These are phyloP conservation scores for Naja naja DNA, from an alignment of 2,113 vertebrate species.

Conservation along the genomic window DNA sequence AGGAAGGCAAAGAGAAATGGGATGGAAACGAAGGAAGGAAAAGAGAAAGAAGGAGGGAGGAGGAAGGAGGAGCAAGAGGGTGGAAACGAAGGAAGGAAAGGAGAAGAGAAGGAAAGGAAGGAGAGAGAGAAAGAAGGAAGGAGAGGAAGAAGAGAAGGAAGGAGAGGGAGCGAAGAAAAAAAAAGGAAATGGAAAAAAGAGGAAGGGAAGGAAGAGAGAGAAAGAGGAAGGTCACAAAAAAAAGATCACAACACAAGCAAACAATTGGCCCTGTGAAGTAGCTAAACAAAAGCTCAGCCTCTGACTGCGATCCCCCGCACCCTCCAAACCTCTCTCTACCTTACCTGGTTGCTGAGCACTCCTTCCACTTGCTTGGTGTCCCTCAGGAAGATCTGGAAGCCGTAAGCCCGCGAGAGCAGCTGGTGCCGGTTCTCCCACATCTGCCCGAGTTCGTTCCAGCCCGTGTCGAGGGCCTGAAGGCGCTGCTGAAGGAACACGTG, in stretches of 20 bases:
- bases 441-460: conserved; percentile 88
- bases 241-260: neutral
- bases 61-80: too few relatives aligned
- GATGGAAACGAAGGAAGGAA: neutral
- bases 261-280: neutral
- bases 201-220: neutral
- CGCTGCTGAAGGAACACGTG: conserved; percentile 87
- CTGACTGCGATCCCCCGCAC: neutral
- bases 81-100: too few relatives aligned
- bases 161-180: neutral
- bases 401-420: conserved; percentile 84
- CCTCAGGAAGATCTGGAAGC: conserved; percentile 88
- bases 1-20: too few relatives aligned
- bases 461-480: conserved; percentile 86
- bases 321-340: neutral
- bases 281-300: neutral
- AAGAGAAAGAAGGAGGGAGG: too few relatives aligned
- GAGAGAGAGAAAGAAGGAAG: neutral
- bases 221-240: neutral
- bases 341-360: conserved; percentile 91
- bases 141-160: neutral
- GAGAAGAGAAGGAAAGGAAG: too few relatives aligned
- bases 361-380: conserved; percentile 91
- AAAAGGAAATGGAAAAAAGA: neutral
- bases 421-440: conserved; percentile 94